phyloP scores from a whole-genome alignment of 2,888 invertebrate species.

The Pristionchus entomophagus region DNA sequence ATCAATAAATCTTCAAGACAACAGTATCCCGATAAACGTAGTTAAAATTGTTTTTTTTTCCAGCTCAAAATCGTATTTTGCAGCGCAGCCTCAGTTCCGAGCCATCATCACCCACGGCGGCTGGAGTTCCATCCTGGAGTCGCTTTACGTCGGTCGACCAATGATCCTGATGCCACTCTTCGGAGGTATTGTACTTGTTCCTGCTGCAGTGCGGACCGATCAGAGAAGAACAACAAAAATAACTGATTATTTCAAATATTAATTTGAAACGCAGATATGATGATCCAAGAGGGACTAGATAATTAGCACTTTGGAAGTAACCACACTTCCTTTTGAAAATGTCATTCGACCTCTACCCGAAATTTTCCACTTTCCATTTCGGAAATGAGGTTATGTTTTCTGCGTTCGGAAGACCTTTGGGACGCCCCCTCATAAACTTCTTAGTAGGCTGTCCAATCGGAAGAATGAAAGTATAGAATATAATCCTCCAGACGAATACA shows the following conservation, averaged over 20 bases:
- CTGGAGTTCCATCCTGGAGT: conserved; percentile 70
- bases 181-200: conserved; percentile 55
- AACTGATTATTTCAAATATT: too few relatives aligned
- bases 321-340: background rate
- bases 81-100: conserved; percentile 66
- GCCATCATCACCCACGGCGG: conserved; percentile 72
- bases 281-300: too few relatives aligned
- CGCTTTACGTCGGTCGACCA: conserved; percentile 60
- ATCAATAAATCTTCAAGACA: too few relatives aligned
- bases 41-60: too few relatives aligned
- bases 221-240: too few relatives aligned
- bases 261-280: too few relatives aligned
- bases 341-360: background rate
- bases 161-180: conserved; percentile 72
- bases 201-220: too few relatives aligned
- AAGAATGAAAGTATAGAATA: background rate
- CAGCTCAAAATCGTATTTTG: background rate
- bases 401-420: background rate
- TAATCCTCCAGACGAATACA: background rate
- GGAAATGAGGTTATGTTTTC: background rate
- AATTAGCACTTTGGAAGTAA: too few relatives aligned
- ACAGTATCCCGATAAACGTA: background rate
- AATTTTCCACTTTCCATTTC: background rate
- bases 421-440: background rate
- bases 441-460: background rate